Conservation (phyloP, 2,888 invertebrate species). For the Alentia gelatinosa region DNA sequence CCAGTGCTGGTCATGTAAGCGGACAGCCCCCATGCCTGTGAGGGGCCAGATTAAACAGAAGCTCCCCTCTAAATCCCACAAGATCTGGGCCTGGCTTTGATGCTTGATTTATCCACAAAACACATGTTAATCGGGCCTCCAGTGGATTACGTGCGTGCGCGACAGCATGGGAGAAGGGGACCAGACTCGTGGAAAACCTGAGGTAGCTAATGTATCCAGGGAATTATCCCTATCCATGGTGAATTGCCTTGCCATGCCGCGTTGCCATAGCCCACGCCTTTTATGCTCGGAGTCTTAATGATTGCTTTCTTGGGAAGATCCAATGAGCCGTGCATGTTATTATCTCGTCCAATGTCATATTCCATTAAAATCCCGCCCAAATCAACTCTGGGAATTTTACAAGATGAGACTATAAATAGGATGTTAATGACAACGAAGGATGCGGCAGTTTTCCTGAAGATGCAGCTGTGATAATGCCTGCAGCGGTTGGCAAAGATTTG, state of each 20-base stretch:
- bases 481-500: too few species aligned
- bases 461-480: too few species aligned
- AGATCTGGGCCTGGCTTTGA: conserved; percentile 5
- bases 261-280: background rate
- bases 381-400: background rate
- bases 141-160: conserved; percentile 1
- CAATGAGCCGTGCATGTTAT: background rate
- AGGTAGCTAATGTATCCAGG: conserved; percentile 19
- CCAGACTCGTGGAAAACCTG: background rate
- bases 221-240: conserved; percentile 1
- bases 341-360: conserved; percentile 18
- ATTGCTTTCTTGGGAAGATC: conserved; percentile 3
- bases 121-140: background rate
- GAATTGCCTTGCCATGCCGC: background rate
- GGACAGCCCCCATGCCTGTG: background rate
- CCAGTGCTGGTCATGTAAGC: background rate
- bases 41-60: background rate
- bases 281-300: background rate
- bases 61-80: background rate
- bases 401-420: background rate
- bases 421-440: background rate
- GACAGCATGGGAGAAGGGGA: background rate
- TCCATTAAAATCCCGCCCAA: background rate
- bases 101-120: conserved; percentile 17
- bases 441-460: too few species aligned